Conservation (phyloP, 2,888 invertebrate genomes). For the Dynastes grantii region DNA sequence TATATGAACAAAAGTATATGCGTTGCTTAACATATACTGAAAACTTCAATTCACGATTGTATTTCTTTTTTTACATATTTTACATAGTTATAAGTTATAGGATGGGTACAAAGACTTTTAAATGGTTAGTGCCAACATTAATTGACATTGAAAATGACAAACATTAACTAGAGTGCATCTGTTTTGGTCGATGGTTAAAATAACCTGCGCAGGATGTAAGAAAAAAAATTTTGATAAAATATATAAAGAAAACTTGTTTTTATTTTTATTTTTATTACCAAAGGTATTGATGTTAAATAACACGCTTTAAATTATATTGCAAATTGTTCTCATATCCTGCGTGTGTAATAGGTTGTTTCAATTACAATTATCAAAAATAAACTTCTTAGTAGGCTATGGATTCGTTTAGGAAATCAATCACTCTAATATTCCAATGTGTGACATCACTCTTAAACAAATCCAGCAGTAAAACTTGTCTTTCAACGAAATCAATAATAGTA, state of each 20-base stretch:
- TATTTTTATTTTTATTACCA: too few relatives aligned
- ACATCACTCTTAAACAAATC: too few relatives aligned
- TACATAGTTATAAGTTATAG: not conserved
- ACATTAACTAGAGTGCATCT: slow-evolving; percentile 36
- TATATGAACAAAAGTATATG: too few relatives aligned
- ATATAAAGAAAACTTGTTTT: too few relatives aligned
- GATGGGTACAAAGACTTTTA: slow-evolving; percentile 29
- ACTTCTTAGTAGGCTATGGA: too few relatives aligned
- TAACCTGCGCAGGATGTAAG: not conserved
- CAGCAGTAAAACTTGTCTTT: too few relatives aligned
- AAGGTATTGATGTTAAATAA: not conserved
- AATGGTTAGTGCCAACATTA: slow-evolving; percentile 18
- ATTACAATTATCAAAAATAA: too few relatives aligned
- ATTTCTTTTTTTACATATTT: not conserved
- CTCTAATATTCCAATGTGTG: too few relatives aligned
- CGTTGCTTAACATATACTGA: too few relatives aligned
- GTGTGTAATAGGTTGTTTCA: too few relatives aligned
- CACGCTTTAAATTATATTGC: not conserved
- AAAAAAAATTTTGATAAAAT: not conserved
- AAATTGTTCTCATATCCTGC: not conserved
- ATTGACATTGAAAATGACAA: slow-evolving; percentile 14
- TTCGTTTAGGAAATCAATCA: too few relatives aligned
- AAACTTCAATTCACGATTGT: not conserved
- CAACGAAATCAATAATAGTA: too few relatives aligned
- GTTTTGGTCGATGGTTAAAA: slow-evolving; percentile 24